Percentiles rank a stretch among this genome's conserved stretches.
Evolutionary conservation across 2,888 invertebrate species (phyloP).

Genomic region (Temnothorax ravouxi): DNA sequence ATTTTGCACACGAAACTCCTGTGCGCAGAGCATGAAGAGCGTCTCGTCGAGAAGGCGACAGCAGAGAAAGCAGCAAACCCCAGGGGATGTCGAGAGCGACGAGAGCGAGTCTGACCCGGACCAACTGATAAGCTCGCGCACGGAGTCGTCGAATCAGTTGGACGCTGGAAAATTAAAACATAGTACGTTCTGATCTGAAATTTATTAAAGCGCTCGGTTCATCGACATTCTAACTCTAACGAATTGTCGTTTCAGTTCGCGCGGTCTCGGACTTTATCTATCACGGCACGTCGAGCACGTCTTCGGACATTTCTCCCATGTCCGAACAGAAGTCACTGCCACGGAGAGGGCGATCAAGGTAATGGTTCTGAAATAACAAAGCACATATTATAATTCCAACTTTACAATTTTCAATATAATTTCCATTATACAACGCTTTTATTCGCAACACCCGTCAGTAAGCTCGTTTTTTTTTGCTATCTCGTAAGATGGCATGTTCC

Average conservation of each 20-base stretch:
- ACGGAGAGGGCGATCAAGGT: slow-evolving; percentile 91
- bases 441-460: slow-evolving; percentile 34
- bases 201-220: neutral
- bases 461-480: slow-evolving; percentile 51
- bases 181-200: slow-evolving; percentile 87
- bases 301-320: slow-evolving; percentile 93
- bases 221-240: neutral
- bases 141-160: slow-evolving; percentile 92
- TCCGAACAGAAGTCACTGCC: slow-evolving; percentile 92
- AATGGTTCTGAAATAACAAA: slow-evolving; percentile 67
- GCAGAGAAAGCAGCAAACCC: slow-evolving; percentile 87
- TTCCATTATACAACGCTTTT: neutral
- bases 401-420: neutral
- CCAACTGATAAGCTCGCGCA: slow-evolving; percentile 91
- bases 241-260: slow-evolving; percentile 80
- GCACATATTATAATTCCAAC: neutral
- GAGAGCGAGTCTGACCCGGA: slow-evolving; percentile 92
- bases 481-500: slow-evolving; percentile 87
- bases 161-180: slow-evolving; percentile 91
- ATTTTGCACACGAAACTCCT: neutral
- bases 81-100: slow-evolving; percentile 90
- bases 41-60: slow-evolving; percentile 88
- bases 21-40: slow-evolving; percentile 85
- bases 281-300: slow-evolving; percentile 92
- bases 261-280: slow-evolving; percentile 90